These are phyloP conservation scores for Cataglyphis hispanica DNA, from an alignment of 1,140 invertebrate species.

Conservation along the genomic window DNA sequence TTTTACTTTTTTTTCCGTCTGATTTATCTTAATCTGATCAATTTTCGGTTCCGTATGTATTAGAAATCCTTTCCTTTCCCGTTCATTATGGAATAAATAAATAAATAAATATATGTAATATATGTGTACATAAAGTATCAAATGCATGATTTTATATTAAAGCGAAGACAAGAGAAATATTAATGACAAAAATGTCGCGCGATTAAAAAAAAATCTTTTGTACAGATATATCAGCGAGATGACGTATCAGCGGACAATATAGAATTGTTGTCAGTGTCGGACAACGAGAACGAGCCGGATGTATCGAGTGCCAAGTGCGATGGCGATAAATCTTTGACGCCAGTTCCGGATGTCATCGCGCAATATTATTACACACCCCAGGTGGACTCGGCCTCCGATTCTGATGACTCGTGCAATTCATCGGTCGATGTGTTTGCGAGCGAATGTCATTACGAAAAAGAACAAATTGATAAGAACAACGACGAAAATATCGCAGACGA, in stretches of 20 bases:
- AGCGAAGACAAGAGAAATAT: background rate
- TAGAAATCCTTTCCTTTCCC: too few relatives aligned
- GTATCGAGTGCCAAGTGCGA: background rate
- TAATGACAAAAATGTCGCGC: background rate
- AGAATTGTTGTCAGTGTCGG: conserved; percentile 44
- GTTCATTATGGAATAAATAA: too few relatives aligned
- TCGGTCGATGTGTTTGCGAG: background rate
- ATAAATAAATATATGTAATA: background rate
- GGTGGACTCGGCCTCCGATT: background rate
- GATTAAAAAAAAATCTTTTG: background rate
- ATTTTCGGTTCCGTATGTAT: too few relatives aligned
- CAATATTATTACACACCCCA: background rate
- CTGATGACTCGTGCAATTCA: background rate
- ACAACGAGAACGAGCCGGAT: background rate
- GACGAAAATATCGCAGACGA: too few relatives aligned
- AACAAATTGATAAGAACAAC: background rate
- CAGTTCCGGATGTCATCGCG: background rate
- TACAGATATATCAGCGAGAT: background rate
- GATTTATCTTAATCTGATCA: too few relatives aligned
- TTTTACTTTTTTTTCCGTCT: too few relatives aligned
- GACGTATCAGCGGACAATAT: background rate
- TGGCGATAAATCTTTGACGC: background rate
- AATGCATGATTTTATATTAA: background rate
- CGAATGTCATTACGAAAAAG: background rate
- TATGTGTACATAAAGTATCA: background rate